Conservation (phyloP, 2,113 vertebrate genomes). For the Proteles cristata region DNA sequence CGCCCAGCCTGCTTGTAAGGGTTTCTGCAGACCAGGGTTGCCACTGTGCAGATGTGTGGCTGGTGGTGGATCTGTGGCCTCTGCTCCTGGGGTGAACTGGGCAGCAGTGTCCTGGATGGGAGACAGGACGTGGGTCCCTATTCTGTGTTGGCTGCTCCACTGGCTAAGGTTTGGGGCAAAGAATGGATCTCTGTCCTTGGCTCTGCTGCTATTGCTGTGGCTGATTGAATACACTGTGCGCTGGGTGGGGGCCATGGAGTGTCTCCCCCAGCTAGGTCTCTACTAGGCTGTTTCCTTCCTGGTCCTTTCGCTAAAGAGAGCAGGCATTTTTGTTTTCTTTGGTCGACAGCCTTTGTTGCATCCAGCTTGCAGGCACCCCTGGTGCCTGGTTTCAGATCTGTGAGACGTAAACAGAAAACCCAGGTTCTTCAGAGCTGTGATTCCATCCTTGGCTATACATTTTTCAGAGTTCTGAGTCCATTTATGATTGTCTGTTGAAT, state of each 20-base stretch:
- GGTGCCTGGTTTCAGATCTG: too few species aligned
- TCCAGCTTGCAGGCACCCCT: not conserved
- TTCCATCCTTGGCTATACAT: not conserved
- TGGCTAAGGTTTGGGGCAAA: not conserved
- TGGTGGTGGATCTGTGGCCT: accelerated
- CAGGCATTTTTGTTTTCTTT: not conserved
- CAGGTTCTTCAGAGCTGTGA: not conserved
- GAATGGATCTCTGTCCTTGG: too few species aligned
- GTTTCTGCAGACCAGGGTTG: not conserved
- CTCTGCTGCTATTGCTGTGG: not conserved
- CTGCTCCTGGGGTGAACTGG: not conserved
- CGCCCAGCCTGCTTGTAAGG: not conserved
- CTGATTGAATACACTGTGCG: accelerated
- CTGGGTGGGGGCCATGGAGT: accelerated
- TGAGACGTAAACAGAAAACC: not conserved
- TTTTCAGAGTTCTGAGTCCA: not conserved
- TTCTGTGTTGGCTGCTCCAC: not conserved
- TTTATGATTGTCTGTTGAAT: not conserved
- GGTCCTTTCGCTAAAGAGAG: not conserved
- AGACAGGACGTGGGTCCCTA: accelerated
- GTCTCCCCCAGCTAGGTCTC: not conserved
- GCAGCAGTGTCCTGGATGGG: accelerated
- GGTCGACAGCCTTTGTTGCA: not conserved
- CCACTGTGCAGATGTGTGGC: too few species aligned
- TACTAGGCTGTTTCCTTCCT: not conserved